Evolutionary conservation across 2,888 invertebrate genomes (phyloP).

Genomic region (Nomada ruficornis): DNA sequence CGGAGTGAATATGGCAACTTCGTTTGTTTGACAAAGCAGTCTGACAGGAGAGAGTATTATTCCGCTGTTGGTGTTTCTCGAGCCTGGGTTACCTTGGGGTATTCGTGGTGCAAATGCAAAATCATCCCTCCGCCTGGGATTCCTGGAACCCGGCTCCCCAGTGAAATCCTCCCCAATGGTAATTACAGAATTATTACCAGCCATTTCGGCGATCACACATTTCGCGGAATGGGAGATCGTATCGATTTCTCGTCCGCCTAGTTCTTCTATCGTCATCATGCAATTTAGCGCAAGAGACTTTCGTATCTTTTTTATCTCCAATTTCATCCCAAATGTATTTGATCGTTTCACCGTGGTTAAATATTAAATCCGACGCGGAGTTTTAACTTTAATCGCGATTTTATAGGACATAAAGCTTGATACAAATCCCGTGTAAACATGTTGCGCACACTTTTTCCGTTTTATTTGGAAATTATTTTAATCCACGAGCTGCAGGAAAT

Average conservation of each 20-base stretch:
- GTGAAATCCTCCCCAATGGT: slow-evolving; percentile 25
- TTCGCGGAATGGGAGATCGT: not conserved
- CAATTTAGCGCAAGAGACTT: not conserved
- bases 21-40: slow-evolving; percentile 28
- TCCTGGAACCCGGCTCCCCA: not conserved
- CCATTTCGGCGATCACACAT: slow-evolving; percentile 51
- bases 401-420: not conserved
- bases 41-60: slow-evolving; percentile 22
- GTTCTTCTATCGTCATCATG: not conserved
- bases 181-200: slow-evolving; percentile 56
- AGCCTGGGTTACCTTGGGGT: slow-evolving; percentile 52
- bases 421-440: not conserved
- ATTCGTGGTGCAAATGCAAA: slow-evolving; percentile 55
- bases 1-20: slow-evolving; percentile 13
- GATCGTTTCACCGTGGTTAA: not conserved
- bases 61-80: slow-evolving; percentile 21
- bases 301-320: not conserved
- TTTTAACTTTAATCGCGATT: too few species aligned
- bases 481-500: not conserved
- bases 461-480: not conserved
- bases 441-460: not conserved
- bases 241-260: slow-evolving; percentile 39
- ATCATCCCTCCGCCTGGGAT: slow-evolving; percentile 48
- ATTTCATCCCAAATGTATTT: not conserved
- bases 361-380: too few species aligned